Base-by-base conservation (phyloP, 2,888 invertebrate genomes). In the Agriotes lineatus region DNA sequence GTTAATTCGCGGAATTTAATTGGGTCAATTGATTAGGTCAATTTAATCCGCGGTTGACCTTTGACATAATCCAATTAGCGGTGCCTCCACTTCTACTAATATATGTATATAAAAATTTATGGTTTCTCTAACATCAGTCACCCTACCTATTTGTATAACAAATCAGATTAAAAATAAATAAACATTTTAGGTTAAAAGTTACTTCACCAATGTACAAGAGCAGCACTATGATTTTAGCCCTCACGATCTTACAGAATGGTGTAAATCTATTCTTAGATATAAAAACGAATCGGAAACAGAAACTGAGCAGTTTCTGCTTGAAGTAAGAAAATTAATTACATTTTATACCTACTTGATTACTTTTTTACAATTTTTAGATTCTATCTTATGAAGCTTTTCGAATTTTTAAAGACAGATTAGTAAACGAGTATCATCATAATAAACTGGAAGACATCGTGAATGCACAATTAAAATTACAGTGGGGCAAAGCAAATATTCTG, bases 171-270 rank as follows among this genome's bases (percentile, higher is more conserved):
- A n/a, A 48, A n/a, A 2, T 20, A 5, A 48, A 22, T 48, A 14
- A 4, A 12, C 57, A 48, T 56, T 74, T 33, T 42, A 77, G 79
- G 66, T 77, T 19, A 52, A 71, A 44, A 69, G 57, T 35, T 37
- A 54, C 22, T 91, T 91, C 80, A 85, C 85, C 2, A 82, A 85
- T 19, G 86, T 88, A 54, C 86, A 88, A 73, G 86, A 87, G 74
- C 78, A 78, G 20, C 93, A 94, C 82, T 94, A 94, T 79, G 85
- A 88, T 67, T 94, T 94, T 86, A 93, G 91, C 48, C 90, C 93
- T 0, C 87, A 91, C 59, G 93, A 95, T 82, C 83, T 96, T 61
- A 91, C 90, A n/a, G 85, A 85, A 45, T 93, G 92, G 90, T 90
- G 91, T 73, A 85, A 88, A 56, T 89, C 88, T 64, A 84, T 94